Conservation (phyloP, 2,888 invertebrate genomes). For the Phasia obesa region DNA sequence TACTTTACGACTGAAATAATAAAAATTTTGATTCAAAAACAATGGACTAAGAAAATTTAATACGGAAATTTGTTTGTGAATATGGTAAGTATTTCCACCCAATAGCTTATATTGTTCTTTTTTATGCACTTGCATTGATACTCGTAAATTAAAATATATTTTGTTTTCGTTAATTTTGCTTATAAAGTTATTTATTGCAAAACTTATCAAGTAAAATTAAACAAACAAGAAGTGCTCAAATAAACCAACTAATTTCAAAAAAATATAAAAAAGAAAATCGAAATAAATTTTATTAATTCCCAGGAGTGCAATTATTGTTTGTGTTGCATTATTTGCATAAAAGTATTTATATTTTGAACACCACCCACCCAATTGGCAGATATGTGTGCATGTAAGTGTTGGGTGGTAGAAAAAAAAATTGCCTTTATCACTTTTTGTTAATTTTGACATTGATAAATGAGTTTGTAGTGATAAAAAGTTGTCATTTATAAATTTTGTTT, state of each 20-base stretch:
- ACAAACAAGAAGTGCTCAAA: not conserved
- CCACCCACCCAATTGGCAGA: not conserved
- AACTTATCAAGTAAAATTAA: conserved; percentile 27
- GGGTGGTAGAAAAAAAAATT: no score
- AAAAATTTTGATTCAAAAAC: no score
- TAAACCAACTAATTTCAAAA: conserved; percentile 16
- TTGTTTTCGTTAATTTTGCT: conserved; percentile 11
- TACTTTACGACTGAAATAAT: no score
- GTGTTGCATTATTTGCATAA: conserved; percentile 32
- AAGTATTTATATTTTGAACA: not conserved
- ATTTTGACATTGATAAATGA: no score
- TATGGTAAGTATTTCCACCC: no score
- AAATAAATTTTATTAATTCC: conserved; percentile 39
- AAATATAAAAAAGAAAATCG: conserved; percentile 27
- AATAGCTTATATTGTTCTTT: conserved; percentile 1
- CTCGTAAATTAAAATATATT: not conserved
- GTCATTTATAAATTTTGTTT: no score
- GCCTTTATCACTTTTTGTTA: no score
- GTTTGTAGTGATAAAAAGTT: no score
- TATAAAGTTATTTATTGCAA: conserved; percentile 35
- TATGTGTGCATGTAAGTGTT: not conserved
- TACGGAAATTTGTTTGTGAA: no score
- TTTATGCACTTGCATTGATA: not conserved
- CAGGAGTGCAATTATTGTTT: conserved; percentile 42
- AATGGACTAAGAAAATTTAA: no score